Evolutionary conservation across 2,888 invertebrate species (phyloP).

Genomic region (Oscheius onirici): DNA sequence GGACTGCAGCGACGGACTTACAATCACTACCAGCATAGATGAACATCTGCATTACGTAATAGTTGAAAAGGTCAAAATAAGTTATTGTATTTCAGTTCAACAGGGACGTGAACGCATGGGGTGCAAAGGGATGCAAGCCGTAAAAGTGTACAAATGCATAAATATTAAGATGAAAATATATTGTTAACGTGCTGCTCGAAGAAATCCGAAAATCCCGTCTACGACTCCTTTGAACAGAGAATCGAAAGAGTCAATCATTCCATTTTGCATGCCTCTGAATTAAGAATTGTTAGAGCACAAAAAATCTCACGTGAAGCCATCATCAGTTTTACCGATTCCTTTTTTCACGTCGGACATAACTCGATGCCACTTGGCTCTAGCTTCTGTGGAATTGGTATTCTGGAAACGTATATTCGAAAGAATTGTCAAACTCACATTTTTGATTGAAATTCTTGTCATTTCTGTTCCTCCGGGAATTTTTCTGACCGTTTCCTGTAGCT

Average conservation of each 20-base stretch:
- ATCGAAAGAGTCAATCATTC: constrained; percentile 20
- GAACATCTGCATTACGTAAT: constrained; percentile 60
- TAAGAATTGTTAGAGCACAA: background rate
- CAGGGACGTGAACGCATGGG: constrained; percentile 53
- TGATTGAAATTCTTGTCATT: background rate
- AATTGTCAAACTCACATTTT: constrained; percentile 1
- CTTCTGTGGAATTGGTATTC: constrained; percentile 18
- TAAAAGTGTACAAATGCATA: constrained; percentile 2
- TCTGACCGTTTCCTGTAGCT: constrained; percentile 13
- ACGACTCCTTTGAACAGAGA: constrained; percentile 22
- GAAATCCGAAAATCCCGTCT: constrained; percentile 12
- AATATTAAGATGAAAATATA: background rate
- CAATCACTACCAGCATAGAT: constrained; percentile 53
- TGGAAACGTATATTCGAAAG: background rate
- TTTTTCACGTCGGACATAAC: background rate
- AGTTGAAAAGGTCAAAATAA: too few relatives aligned
- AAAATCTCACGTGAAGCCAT: constrained; percentile 14
- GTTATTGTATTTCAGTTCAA: constrained; percentile 42
- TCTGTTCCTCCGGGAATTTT: constrained; percentile 19
- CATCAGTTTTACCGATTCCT: constrained; percentile 15
- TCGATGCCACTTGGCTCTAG: background rate
- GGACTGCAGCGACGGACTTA: constrained; percentile 53
- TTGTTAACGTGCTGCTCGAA: constrained; percentile 1
- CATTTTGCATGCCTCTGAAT: constrained; percentile 18
- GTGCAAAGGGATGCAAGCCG: constrained; percentile 55